Percentiles rank a stretch among this genome's conserved stretches.
phyloP scores from a whole-genome alignment of 1,140 invertebrate species.

The Goniozus legneri region DNA sequence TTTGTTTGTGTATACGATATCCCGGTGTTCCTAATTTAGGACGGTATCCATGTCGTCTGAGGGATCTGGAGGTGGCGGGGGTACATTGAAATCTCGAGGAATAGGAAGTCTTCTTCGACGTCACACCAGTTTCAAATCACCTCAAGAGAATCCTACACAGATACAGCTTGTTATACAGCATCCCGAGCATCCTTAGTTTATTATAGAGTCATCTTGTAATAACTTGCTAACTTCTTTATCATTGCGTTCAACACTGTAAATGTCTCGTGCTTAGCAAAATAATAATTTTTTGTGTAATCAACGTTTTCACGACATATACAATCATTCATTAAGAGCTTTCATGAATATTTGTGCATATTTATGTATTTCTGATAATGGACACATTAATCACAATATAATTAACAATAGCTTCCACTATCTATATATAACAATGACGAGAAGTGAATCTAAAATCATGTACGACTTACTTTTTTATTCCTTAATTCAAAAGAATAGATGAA shows the following conservation, averaged over 20 bases:
- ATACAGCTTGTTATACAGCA: conserved; percentile 54
- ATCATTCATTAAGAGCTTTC: background rate
- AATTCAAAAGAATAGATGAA: no score
- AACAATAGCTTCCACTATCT: no score
- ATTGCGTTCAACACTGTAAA: no score
- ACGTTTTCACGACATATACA: no score
- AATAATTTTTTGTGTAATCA: background rate
- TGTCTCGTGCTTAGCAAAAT: background rate
- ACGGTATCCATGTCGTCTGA: conserved; percentile 54
- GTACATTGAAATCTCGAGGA: conserved; percentile 52
- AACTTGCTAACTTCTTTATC: background rate
- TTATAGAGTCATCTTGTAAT: background rate
- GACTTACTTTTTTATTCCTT: no score
- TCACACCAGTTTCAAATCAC: conserved; percentile 56
- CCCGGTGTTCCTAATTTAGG: conserved; percentile 55
- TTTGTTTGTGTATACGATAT: conserved; percentile 51
- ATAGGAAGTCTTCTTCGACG: conserved; percentile 54
- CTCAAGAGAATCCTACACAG: conserved; percentile 52
- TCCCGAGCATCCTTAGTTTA: conserved; percentile 48
- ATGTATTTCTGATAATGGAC: no score
- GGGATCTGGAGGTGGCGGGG: conserved; percentile 52
- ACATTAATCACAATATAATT: no score
- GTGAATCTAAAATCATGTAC: no score
- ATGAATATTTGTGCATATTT: background rate
- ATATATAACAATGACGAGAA: no score